These are phyloP conservation scores for Stenolophus ochropezus DNA, from an alignment of 2,888 invertebrate species.

Conservation along the genomic window DNA sequence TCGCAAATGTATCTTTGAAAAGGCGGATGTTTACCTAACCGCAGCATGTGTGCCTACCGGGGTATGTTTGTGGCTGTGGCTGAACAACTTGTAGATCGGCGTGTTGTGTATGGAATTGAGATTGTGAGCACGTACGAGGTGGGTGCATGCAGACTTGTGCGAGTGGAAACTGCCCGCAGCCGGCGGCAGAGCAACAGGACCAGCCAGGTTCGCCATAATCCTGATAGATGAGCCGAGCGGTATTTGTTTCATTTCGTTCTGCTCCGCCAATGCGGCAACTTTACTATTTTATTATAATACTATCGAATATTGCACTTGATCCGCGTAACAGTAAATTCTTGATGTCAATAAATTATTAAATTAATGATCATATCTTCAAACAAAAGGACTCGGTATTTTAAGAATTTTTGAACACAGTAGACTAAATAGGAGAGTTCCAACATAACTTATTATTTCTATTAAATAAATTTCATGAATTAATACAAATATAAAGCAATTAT, in stretches of 20 bases:
- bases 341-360: too few species aligned
- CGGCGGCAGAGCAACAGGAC: not conserved
- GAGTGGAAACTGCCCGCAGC: slow-evolving; percentile 6
- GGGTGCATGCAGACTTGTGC: slow-evolving; percentile 4
- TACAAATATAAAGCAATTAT: too few species aligned
- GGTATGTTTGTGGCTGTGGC: not conserved
- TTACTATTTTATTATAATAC: not conserved
- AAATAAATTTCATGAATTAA: too few species aligned
- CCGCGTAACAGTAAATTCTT: too few species aligned
- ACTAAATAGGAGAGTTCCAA: too few species aligned
- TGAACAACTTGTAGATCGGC: not conserved
- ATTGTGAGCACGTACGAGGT: slow-evolving; percentile 11
- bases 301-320: too few species aligned
- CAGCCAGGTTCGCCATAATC: slow-evolving; percentile 47
- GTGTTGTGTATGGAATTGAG: not conserved
- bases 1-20: not conserved
- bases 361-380: too few species aligned
- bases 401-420: too few species aligned
- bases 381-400: too few species aligned
- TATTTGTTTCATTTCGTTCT: slow-evolving; percentile 42
- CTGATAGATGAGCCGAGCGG: slow-evolving; percentile 40
- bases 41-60: not conserved
- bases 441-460: too few species aligned
- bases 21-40: not conserved
- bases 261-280: not conserved